phyloP scores from a whole-genome alignment of 2,888 invertebrate genomes.

The Aphelenchoides bicaudatus region DNA sequence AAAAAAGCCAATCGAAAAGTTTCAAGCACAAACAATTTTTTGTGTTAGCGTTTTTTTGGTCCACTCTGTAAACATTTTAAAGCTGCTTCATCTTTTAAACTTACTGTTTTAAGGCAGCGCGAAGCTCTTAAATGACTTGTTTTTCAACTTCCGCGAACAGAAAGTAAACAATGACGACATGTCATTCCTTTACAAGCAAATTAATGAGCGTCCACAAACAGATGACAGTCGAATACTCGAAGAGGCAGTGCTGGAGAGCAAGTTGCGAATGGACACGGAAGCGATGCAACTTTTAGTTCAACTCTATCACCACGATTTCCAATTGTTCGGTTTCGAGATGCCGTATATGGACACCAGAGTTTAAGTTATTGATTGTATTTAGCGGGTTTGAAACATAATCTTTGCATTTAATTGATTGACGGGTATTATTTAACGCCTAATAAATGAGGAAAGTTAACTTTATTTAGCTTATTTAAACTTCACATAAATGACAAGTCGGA shows the following conservation, averaged over 20 bases:
- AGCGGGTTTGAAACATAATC: no score
- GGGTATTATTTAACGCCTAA: no score
- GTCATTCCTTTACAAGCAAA: background rate
- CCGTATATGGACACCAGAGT: no score
- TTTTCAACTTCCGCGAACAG: background rate
- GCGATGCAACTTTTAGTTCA: background rate
- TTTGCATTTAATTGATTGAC: no score
- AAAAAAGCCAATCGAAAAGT: no score
- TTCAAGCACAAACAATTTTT: no score
- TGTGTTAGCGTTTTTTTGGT: no score
- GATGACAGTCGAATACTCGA: background rate
- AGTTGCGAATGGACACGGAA: background rate
- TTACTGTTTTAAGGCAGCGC: background rate
- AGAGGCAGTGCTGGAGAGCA: slow-evolving; percentile 1
- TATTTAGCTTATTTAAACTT: no score
- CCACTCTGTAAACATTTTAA: no score
- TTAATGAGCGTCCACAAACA: background rate
- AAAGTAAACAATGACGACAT: slow-evolving; percentile 11
- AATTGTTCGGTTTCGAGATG: background rate
- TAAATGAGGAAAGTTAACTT: no score
- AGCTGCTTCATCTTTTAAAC: background rate
- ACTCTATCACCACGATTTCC: slow-evolving; percentile 1
- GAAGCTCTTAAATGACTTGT: slow-evolving; percentile 5
- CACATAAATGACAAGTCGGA: no score
- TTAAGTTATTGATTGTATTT: no score